Evolutionary conservation across 2,888 invertebrate species (phyloP), one percentile per base, ranked within the genome.

Genomic region (Megalurothrips usitatus): DNA sequence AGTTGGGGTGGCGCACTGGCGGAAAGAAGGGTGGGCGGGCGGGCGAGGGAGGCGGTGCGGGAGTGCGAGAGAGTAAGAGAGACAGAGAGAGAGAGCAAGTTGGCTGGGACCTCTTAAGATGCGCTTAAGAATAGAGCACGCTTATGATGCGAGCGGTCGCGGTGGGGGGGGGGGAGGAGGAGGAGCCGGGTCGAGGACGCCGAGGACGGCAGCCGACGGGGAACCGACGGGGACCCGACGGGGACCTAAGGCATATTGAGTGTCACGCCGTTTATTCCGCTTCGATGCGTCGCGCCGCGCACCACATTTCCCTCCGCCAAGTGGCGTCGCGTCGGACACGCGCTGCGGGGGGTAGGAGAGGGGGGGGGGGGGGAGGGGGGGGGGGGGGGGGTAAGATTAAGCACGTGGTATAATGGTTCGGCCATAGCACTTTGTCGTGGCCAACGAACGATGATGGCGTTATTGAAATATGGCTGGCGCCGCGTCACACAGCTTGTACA

Each of bases 191-290:
- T 4, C 34, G 34, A 43, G n/a, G n/a, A n/a, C n/a, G n/a, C n/a
- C 34, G 58, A 14, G 11, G 14, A 17, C 19, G n/a, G 58, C 6
- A 17, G 14, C 19, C 19, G 19, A 14, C n/a, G 58, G 58, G 14
- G 58, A 17, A n/a, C 17, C 19, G 58, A n/a, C 19, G 52, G 19
- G 58, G 17, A 58, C 19, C 49, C 52, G 52, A 19, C 52, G 52
- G 52, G 14, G 52, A 8, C 19, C 58, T 58, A 58, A 58, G 58
- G 58, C 58, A 58, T 58, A 58, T 58, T 58, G 58, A 58, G 58
- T 58, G 58, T 58, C 58, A n/a, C 58, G 58, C 58, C 58, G 58
- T 58, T 58, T 58, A 58, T 58, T 58, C 58, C 58, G 58, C 19
- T 58, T n/a, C 19, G 58, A 17, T 58, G 58, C 58, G 58, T n/a